Percentiles rank a stretch among this genome's conserved stretches.
Conservation (phyloP, 2,888 invertebrate species). For the Pachydiplax longipennis region DNA sequence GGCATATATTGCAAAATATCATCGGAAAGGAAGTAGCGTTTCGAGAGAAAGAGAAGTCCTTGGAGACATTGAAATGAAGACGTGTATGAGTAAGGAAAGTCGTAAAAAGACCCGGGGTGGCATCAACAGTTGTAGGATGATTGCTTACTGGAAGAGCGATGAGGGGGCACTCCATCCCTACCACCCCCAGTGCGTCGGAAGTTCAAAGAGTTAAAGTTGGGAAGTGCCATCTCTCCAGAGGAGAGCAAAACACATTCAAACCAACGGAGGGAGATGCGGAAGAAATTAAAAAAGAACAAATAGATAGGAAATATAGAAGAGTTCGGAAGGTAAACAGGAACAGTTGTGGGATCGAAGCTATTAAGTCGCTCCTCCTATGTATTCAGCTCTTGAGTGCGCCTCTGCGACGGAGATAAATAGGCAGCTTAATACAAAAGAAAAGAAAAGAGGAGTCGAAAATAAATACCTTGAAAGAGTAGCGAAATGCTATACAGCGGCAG, state of each 20-base stretch:
- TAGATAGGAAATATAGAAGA: too few relatives aligned
- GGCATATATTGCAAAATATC: neutral
- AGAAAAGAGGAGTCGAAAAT: too few relatives aligned
- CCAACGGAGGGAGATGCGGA: too few relatives aligned
- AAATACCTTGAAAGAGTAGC: too few relatives aligned
- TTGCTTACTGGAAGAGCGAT: neutral
- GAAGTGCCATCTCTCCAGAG: neutral
- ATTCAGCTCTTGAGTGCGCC: neutral
- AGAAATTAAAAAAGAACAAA: too few relatives aligned
- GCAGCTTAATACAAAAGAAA: too few relatives aligned
- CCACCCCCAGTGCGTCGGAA: neutral
- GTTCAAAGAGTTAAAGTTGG: neutral
- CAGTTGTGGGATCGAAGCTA: neutral
- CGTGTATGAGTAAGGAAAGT: neutral
- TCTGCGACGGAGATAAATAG: too few relatives aligned
- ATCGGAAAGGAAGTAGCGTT: neutral
- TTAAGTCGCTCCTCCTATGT: neutral
- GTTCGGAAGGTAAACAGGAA: neutral
- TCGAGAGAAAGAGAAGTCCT: neutral
- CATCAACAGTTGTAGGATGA: neutral
- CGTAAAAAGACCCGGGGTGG: neutral
- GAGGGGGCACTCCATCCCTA: neutral
- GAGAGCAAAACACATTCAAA: too few relatives aligned
- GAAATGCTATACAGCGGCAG: too few relatives aligned
- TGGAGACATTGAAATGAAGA: neutral